phyloP scores from a whole-genome alignment of 2,888 invertebrate genomes.

The Metallyticus violacea region DNA sequence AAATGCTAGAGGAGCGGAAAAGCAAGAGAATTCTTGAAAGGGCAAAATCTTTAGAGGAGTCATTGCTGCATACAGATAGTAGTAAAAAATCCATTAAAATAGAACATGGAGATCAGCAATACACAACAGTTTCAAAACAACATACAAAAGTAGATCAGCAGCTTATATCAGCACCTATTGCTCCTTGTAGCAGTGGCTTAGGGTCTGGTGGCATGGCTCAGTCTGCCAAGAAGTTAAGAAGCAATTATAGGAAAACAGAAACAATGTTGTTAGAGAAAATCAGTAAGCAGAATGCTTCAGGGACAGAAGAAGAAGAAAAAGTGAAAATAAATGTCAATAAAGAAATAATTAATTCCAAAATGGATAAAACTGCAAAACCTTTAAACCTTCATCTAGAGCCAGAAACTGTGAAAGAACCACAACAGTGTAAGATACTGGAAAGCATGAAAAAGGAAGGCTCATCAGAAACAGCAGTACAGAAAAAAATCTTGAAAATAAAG shows the following conservation, averaged over 20 bases:
- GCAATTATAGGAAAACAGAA: not conserved
- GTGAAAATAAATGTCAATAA: not conserved
- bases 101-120: no score
- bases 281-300: not conserved
- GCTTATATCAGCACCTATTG: no score
- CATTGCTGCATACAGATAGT: not conserved
- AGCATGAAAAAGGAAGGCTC: not conserved
- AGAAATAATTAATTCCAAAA: not conserved
- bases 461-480: not conserved
- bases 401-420: no score
- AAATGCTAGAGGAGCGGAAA: not conserved
- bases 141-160: no score
- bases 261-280: no score
- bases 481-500: not conserved
- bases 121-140: no score
- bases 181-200: not conserved
- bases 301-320: not conserved
- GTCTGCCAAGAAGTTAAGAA: not conserved
- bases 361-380: no score
- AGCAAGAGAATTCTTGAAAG: not conserved
- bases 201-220: not conserved
- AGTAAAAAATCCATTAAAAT: not conserved
- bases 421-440: not conserved
- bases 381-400: not conserved
- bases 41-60: not conserved